Base-by-base conservation (phyloP, 2,888 invertebrate genomes). In the Idaea biselata region DNA sequence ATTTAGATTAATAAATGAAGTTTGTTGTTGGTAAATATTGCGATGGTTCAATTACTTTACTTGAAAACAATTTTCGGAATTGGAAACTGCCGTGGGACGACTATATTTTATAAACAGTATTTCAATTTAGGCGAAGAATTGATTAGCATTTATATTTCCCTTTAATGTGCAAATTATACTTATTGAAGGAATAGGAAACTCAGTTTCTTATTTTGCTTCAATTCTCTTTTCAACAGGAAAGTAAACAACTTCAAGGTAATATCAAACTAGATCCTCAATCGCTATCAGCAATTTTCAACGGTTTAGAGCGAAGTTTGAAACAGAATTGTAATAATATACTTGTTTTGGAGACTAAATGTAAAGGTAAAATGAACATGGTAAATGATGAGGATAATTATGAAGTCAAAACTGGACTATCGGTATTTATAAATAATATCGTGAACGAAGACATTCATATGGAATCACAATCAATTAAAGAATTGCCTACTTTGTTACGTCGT, bases 301-400 rank as follows among this genome's bases (percentile, higher is more conserved):
- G 80, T 33, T 68, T 84, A 58, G 85, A 85, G 71, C 76, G 66
- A 1, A 79, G 82, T 67, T 71, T 84, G 58, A 82, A 79, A 73
- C 73, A 80, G 32, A 81, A 82, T 64, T 73, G 80, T 58, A 73
- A 69, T 31, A 82, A 78, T 63, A 76, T 82, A 62, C 18, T 75
- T 16, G 72, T 78, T 0, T 78, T 70, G 60, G 74, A 78, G 69
- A 61, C 71, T 8, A 64, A 44, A 62, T 58, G 2, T 54, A 63
- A 60, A 65, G 14, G 61, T 59, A 60, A 25, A 54, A 8, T 60
- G 63, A 61, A 58, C 58, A 63, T 60, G 14, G n/a, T 5, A 25
- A 63, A 58, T 25, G 17, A 71, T 69, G 53, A 70, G 64, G n/a
- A 72, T 59, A 14, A 63, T 67, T 11, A 60, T 0, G 18, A 44